These are phyloP conservation scores for Delphinus delphis DNA, from an alignment of 2,113 vertebrate genomes.

Conservation along the genomic window DNA sequence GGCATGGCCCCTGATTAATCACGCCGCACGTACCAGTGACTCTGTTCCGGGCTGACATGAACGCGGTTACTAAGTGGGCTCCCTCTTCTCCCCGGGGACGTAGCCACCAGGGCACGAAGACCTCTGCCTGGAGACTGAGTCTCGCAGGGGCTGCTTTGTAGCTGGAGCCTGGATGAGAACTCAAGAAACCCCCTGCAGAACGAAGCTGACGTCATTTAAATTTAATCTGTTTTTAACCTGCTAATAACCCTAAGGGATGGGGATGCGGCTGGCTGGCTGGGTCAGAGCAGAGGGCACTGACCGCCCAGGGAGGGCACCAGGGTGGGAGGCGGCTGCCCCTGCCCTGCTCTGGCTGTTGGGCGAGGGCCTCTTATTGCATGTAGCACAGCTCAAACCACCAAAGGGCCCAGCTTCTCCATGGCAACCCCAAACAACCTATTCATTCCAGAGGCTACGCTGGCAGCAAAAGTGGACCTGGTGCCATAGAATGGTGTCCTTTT, in stretches of 20 bases:
- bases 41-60: background rate
- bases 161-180: background rate
- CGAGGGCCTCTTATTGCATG: background rate
- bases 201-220: background rate
- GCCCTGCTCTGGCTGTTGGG: background rate
- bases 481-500: background rate
- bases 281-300: background rate
- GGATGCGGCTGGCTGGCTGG: background rate
- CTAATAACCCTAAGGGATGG: background rate
- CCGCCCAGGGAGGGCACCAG: background rate
- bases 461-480: background rate
- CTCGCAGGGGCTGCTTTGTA: background rate
- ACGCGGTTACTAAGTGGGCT: background rate
- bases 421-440: slow-evolving; percentile 47
- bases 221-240: background rate
- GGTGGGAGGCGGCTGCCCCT: background rate
- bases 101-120: background rate
- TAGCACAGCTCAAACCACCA: background rate
- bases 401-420: slow-evolving; percentile 48
- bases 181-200: background rate
- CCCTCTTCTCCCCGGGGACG: background rate
- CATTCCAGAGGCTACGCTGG: slow-evolving; percentile 31
- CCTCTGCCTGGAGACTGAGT: background rate
- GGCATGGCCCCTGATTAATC: background rate
- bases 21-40: background rate